phyloP scores from a whole-genome alignment of 2,888 invertebrate species.

The Drosophila cognata region DNA sequence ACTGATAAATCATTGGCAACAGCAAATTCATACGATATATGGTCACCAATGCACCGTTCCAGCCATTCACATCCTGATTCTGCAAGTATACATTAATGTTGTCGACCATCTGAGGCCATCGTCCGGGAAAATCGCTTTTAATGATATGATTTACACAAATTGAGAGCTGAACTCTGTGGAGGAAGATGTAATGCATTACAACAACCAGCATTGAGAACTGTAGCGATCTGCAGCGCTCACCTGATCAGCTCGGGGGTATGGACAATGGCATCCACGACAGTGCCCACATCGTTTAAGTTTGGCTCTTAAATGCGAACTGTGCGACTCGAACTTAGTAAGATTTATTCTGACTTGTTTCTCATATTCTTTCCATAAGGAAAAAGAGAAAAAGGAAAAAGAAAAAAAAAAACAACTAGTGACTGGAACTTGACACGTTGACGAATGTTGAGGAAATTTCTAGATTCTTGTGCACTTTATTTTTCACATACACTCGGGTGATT shows the following conservation, averaged over 20 bases:
- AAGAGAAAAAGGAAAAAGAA: slow-evolving; percentile 42
- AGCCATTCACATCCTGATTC: slow-evolving; percentile 93
- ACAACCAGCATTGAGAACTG: slow-evolving; percentile 20
- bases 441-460: slow-evolving; percentile 46
- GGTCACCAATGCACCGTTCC: slow-evolving; percentile 93
- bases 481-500: slow-evolving; percentile 47
- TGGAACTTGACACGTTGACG: slow-evolving; percentile 43
- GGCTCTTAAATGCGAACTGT: slow-evolving; percentile 58
- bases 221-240: slow-evolving; percentile 88
- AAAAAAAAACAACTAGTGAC: slow-evolving; percentile 20
- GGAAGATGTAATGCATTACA: background rate
- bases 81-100: slow-evolving; percentile 97
- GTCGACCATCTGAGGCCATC: slow-evolving; percentile 98
- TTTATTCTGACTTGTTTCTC: slow-evolving; percentile 5
- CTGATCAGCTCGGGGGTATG: slow-evolving; percentile 95
- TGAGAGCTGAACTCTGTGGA: slow-evolving; percentile 92
- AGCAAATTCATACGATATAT: slow-evolving; percentile 86
- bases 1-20: slow-evolving; percentile 95
- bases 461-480: slow-evolving; percentile 58
- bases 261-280: slow-evolving; percentile 97
- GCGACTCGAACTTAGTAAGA: too few species aligned
- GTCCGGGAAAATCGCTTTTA: slow-evolving; percentile 97
- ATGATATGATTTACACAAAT: slow-evolving; percentile 97
- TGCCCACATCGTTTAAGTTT: slow-evolving; percentile 97
- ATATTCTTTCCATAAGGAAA: slow-evolving; percentile 60